These are phyloP conservation scores for Lepilemur septentrionalis DNA, from an alignment of 2,797 vertebrate species.

Conservation along the genomic window DNA sequence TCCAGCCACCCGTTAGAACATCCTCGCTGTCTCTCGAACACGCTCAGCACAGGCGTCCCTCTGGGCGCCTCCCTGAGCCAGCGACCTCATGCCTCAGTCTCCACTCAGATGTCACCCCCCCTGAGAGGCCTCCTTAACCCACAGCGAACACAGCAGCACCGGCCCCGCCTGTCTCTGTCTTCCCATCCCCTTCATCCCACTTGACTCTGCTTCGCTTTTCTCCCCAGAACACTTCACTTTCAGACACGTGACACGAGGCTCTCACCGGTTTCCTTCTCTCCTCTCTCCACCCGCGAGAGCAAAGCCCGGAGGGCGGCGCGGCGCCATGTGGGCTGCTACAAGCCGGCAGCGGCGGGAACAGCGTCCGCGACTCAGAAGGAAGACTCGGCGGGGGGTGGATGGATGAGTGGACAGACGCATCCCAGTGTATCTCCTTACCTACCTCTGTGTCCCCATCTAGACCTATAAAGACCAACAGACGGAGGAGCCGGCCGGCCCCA, in stretches of 20 bases:
- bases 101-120: not conserved
- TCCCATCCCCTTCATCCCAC: not conserved
- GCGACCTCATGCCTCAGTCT: not conserved
- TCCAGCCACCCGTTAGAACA: not conserved
- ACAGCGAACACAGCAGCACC: not conserved
- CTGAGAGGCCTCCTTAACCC: not conserved
- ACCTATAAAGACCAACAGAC: not conserved
- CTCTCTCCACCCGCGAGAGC: not conserved
- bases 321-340: rapidly evolving
- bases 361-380: not conserved
- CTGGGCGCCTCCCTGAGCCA: too few species aligned
- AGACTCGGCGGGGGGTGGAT: too few species aligned
- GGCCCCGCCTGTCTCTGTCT: not conserved
- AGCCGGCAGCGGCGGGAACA: not conserved
- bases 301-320: not conserved
- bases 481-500: rapidly evolving
- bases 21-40: not conserved
- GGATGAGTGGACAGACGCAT: rapidly evolving
- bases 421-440: not conserved
- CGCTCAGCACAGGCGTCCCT: not conserved
- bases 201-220: not conserved
- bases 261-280: rapidly evolving
- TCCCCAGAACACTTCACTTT: not conserved
- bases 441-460: too few species aligned
- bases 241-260: rapidly evolving